Percentiles rank a stretch among this genome's conserved stretches.
Evolutionary conservation across 2,888 invertebrate genomes (phyloP).

Genomic region (Fissipunctia ypsillon): DNA sequence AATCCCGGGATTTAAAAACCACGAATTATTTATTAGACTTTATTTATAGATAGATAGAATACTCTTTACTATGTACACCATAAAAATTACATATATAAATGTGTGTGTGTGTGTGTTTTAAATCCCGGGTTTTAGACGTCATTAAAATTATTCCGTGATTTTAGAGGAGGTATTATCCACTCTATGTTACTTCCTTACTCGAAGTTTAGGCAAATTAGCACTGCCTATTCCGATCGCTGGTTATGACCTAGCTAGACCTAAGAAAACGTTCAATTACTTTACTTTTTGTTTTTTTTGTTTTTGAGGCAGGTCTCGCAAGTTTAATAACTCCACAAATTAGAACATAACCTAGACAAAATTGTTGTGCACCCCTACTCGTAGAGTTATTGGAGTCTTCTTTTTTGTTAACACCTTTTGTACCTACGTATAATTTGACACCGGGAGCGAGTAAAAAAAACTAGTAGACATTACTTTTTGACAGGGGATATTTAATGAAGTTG

Average conservation of each 20-base stretch:
- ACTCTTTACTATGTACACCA: too few species aligned
- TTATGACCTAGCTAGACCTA: neutral
- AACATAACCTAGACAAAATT: constrained; percentile 75
- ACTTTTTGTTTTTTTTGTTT: neutral
- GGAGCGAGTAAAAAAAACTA: constrained; percentile 87
- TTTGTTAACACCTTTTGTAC: constrained; percentile 90
- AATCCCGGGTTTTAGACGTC: too few species aligned
- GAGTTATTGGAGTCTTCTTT: constrained; percentile 82
- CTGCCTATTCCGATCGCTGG: too few species aligned
- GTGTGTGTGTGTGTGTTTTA: too few species aligned
- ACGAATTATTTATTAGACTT: too few species aligned
- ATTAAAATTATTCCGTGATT: too few species aligned
- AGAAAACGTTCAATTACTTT: neutral
- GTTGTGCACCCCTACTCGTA: constrained; percentile 80
- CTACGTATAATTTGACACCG: constrained; percentile 90
- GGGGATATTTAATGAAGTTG: constrained; percentile 90
- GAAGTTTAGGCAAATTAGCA: too few species aligned
- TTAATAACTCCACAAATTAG: constrained; percentile 13
- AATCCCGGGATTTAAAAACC: too few species aligned
- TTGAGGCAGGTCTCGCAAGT: neutral
- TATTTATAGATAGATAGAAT: too few species aligned
- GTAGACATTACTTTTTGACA: constrained; percentile 90
- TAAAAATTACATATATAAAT: too few species aligned
- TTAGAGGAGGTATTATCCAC: too few species aligned
- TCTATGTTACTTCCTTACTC: too few species aligned